These are phyloP conservation scores for Adineta ricciae DNA, from an alignment of 2,888 invertebrate genomes.

Conservation along the genomic window DNA sequence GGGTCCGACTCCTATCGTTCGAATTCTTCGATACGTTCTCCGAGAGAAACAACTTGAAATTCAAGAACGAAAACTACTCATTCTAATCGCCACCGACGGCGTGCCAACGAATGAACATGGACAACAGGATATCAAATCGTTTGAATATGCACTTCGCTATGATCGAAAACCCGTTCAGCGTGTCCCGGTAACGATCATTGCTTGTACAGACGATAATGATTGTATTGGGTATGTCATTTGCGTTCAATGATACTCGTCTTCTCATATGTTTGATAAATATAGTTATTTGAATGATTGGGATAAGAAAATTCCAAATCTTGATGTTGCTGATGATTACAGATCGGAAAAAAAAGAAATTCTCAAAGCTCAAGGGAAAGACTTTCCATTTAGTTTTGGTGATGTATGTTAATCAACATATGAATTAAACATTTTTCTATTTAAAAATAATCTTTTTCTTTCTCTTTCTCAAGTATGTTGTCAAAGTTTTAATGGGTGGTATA, in stretches of 20 bases:
- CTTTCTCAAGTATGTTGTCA: not conserved
- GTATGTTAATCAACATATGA: not conserved
- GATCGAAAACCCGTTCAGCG: not conserved
- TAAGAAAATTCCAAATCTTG: conserved; percentile 25
- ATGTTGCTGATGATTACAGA: conserved; percentile 33
- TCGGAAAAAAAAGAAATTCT: conserved; percentile 24
- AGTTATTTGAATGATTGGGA: conserved; percentile 33
- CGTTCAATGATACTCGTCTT: not conserved
- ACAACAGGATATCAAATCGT: conserved; percentile 22
- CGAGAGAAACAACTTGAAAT: conserved; percentile 12
- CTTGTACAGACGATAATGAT: conserved; percentile 31
- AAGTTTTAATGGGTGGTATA: not conserved
- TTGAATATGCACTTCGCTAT: conserved; percentile 24
- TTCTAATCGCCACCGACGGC: conserved; percentile 32
- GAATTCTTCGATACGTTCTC: conserved; percentile 23
- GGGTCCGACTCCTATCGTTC: conserved; percentile 24
- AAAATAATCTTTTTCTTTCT: not conserved
- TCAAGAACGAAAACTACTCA: conserved; percentile 27
- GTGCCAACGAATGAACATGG: conserved; percentile 29
- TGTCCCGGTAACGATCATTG: conserved; percentile 26
- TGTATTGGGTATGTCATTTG: conserved; percentile 23
- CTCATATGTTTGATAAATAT: not conserved
- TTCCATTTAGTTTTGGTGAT: conserved; percentile 33
- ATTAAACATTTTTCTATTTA: too few species aligned
- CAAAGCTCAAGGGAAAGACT: conserved; percentile 11